Evolutionary conservation across 2,888 invertebrate genomes (phyloP).

Genomic region (Hemithea aestivaria): DNA sequence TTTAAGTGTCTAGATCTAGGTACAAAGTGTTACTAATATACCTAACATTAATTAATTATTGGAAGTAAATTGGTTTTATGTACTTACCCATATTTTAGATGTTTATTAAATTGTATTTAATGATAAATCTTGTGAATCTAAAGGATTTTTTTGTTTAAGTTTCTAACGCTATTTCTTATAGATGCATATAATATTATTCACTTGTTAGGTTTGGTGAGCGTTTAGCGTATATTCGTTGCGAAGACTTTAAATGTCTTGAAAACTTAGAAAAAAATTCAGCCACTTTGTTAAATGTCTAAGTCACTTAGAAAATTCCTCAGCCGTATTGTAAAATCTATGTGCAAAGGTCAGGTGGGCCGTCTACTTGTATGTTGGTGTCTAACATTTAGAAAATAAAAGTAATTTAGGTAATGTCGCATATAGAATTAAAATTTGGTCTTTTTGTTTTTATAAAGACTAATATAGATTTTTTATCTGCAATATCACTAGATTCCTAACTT

Average conservation of each 20-base stretch:
- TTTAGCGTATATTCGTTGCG: too few relatives aligned
- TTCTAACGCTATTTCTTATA: constrained; percentile 20
- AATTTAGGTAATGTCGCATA: too few relatives aligned
- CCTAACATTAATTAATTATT: constrained; percentile 56
- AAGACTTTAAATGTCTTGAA: too few relatives aligned
- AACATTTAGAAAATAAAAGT: too few relatives aligned
- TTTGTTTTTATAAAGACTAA: too few relatives aligned
- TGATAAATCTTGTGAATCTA: constrained; percentile 44
- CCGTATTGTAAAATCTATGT: too few relatives aligned
- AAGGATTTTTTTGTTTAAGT: constrained; percentile 33
- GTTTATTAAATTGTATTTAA: constrained; percentile 38
- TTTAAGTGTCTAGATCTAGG: constrained; percentile 61
- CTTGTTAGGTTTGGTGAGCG: constrained; percentile 14
- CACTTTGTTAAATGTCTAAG: too few relatives aligned
- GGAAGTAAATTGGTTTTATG: constrained; percentile 65
- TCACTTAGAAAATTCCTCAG: too few relatives aligned
- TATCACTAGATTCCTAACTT: constrained; percentile 23
- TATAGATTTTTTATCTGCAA: constrained; percentile 20
- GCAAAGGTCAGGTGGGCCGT: too few relatives aligned
- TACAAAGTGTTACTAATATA: constrained; percentile 69
- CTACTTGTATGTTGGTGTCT: too few relatives aligned
- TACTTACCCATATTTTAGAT: constrained; percentile 61
- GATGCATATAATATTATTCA: constrained; percentile 15
- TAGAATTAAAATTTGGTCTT: too few relatives aligned
- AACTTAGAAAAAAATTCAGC: too few relatives aligned